Conservation (phyloP, 1,140 invertebrate genomes). For the Polyergus mexicanus region DNA sequence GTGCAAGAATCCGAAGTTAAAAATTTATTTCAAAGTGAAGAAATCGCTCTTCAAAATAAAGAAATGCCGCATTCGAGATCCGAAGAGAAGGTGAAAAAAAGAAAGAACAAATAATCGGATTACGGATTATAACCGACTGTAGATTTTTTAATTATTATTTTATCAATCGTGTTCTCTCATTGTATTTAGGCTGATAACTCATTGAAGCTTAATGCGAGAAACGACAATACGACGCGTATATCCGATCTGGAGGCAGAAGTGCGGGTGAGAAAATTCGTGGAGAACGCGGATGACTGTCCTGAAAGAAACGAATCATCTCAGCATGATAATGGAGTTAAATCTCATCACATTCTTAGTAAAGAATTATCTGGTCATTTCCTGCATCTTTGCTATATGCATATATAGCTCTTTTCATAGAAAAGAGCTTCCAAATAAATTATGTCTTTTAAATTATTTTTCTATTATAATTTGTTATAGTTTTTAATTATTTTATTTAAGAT, state of each 20-base stretch:
- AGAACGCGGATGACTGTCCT: background rate
- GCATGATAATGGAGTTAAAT: constrained; percentile 21
- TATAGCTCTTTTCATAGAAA: background rate
- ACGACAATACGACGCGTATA: constrained; percentile 17
- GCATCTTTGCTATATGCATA: background rate
- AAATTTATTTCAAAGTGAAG: constrained; percentile 6
- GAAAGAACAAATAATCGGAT: background rate
- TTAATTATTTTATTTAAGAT: background rate
- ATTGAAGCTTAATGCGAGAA: background rate
- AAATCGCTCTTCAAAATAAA: background rate
- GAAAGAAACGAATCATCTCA: constrained; percentile 21
- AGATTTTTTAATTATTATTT: no score
- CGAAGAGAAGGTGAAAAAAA: constrained; percentile 11
- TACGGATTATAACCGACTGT: background rate
- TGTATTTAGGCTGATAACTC: constrained; percentile 1
- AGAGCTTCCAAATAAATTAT: background rate
- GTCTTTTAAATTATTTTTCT: no score
- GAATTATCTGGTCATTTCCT: background rate
- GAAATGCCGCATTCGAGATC: background rate
- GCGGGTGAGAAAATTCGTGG: constrained; percentile 12
- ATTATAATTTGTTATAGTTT: background rate
- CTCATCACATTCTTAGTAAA: constrained; percentile 7
- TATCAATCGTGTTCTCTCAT: no score
- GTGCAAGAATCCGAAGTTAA: background rate
- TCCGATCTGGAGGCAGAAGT: constrained; percentile 46